A percentile compares a stretch with the other conserved stretches of the same genome.
phyloP scores from a whole-genome alignment of 2,797 vertebrate species.

The Pipistrellus nathusii region DNA sequence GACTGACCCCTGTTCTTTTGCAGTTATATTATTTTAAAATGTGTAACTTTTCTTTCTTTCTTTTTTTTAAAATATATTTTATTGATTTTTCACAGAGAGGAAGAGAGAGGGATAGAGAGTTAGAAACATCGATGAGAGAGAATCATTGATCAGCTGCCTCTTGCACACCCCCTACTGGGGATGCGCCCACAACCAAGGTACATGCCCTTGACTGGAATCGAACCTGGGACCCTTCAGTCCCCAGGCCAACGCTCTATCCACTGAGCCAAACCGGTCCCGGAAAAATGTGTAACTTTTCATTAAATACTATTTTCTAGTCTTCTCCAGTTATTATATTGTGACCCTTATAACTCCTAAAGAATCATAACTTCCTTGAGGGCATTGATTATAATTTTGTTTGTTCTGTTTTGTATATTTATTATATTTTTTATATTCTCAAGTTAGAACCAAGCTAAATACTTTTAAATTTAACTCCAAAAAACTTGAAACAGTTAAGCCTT shows the following conservation, averaged over 20 bases:
- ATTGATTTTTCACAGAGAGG: too few species aligned
- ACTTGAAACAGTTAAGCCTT: neutral
- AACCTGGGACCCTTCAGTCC: too few species aligned
- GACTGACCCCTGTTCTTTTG: neutral
- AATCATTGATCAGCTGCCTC: too few species aligned
- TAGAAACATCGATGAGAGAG: too few species aligned
- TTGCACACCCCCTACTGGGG: too few species aligned
- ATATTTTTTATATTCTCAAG: neutral
- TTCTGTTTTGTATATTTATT: neutral
- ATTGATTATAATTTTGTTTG: neutral
- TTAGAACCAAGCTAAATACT: neutral
- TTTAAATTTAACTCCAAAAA: neutral
- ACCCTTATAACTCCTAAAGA: neutral
- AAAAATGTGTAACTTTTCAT: neutral
- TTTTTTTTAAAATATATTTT: too few species aligned
- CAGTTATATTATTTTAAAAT: neutral
- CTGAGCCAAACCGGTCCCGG: too few species aligned
- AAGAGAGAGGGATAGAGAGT: too few species aligned
- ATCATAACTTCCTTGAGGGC: neutral
- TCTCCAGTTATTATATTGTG: neutral
- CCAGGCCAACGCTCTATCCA: too few species aligned
- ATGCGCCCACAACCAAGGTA: too few species aligned
- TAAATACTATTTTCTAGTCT: neutral
- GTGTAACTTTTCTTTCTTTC: neutral
- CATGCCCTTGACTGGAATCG: too few species aligned